These are phyloP conservation scores for Gallinago jamesoni DNA, from an alignment of 2,113 vertebrate species.

Conservation along the genomic window DNA sequence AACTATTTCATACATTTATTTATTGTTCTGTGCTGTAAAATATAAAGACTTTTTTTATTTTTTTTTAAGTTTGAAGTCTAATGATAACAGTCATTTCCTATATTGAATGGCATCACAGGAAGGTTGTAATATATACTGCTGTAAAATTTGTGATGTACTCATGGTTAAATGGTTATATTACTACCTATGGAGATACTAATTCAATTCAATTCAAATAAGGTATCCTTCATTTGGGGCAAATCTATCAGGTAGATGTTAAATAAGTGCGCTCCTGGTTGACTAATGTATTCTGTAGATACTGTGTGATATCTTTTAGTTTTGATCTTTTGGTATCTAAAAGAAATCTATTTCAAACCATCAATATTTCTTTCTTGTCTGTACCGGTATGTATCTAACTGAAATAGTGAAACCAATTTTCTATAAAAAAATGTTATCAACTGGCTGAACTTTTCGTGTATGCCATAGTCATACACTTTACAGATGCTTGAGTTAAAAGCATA, in stretches of 20 bases:
- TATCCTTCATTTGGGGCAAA: neutral
- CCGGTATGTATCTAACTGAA: neutral
- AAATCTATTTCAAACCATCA: neutral
- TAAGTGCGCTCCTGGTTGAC: neutral
- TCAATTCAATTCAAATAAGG: neutral
- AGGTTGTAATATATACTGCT: neutral
- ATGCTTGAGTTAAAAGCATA: neutral
- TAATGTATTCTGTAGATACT: neutral
- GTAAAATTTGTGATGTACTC: neutral
- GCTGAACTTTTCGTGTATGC: neutral
- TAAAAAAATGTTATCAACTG: neutral
- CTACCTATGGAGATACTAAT: rapidly evolving
- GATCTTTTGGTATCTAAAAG: neutral
- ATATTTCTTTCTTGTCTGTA: neutral
- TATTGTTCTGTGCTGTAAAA: neutral
- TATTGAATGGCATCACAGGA: neutral
- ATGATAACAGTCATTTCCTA: neutral
- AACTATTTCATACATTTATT: neutral
- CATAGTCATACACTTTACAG: neutral
- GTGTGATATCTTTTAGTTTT: neutral
- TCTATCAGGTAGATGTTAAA: neutral
- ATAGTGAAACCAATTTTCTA: neutral
- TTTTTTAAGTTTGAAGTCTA: neutral
- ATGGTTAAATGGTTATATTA: neutral
- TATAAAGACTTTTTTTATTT: neutral